A percentile compares a stretch with the other conserved stretches of the same genome.
Conservation (phyloP, 2,113 vertebrate species). For the Poicephalus gulielmi region DNA sequence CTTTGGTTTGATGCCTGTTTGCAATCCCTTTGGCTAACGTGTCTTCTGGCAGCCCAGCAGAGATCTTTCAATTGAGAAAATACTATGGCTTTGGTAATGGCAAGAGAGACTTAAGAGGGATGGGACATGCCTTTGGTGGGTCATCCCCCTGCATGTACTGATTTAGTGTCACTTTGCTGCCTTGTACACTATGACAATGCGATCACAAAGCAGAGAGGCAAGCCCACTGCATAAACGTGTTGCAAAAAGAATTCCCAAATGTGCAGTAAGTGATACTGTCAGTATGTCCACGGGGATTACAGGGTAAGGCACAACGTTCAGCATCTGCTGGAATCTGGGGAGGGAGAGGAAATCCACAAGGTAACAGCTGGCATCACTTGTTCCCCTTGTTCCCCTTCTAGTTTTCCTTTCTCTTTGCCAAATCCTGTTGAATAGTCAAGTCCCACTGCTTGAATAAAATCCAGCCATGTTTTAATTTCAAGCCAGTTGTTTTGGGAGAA, state of each 20-base stretch:
- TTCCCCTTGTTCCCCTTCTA: not conserved
- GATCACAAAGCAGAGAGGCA: not conserved
- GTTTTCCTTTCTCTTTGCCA: slow-evolving; percentile 28
- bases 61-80: not conserved
- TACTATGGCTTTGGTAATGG: not conserved
- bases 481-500: slow-evolving; percentile 2
- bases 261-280: not conserved
- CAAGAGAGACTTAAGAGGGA: not conserved
- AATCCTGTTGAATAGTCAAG: not conserved
- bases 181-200: not conserved
- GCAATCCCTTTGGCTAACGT: not conserved
- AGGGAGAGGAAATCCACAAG: not conserved
- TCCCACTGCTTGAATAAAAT: not conserved
- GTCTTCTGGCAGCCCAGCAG: slow-evolving; percentile 25
- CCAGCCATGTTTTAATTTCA: not conserved
- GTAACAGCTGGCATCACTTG: slow-evolving; percentile 14
- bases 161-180: not conserved
- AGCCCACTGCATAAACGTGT: not conserved
- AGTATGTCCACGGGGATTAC: not conserved
- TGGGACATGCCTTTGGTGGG: not conserved
- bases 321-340: not conserved
- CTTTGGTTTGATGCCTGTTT: not conserved
- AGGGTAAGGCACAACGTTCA: not conserved
- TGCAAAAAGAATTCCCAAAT: not conserved
- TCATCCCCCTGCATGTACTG: not conserved